Percentiles rank a stretch among this genome's conserved stretches.
Evolutionary conservation across 2,888 invertebrate species (phyloP).

Genomic region (Drosophila flavopinicola): DNA sequence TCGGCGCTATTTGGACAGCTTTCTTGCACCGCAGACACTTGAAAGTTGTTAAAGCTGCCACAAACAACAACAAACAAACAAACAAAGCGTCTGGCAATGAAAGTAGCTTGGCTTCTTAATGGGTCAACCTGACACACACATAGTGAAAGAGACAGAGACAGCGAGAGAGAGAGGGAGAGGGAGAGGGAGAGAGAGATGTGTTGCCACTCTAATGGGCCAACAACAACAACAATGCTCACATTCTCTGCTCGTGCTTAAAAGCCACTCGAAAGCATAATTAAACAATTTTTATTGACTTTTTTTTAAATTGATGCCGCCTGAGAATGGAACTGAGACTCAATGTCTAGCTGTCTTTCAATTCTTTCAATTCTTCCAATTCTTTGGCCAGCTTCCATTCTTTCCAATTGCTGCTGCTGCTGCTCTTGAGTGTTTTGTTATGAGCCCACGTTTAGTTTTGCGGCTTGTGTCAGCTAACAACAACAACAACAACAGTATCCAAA

Average conservation of each 20-base stretch:
- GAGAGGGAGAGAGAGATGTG: background rate
- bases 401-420: constrained; percentile 6
- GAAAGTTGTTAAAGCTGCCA: constrained; percentile 37
- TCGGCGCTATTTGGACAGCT: constrained; percentile 33
- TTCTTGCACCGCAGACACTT: constrained; percentile 36
- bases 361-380: background rate
- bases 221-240: constrained; percentile 67
- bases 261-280: constrained; percentile 76
- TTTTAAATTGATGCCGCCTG: constrained; percentile 66
- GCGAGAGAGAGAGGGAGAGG: background rate
- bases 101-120: constrained; percentile 60
- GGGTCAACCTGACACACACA: constrained; percentile 57
- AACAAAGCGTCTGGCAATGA: constrained; percentile 46
- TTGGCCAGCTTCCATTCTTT: constrained; percentile 39
- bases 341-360: constrained; percentile 40
- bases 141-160: constrained; percentile 6
- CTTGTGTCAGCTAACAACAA: constrained; percentile 32
- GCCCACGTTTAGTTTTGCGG: constrained; percentile 59
- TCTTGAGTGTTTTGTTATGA: constrained; percentile 51
- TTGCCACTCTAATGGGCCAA: constrained; percentile 62
- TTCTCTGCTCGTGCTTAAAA: constrained; percentile 71
- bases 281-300: constrained; percentile 78
- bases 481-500: constrained; percentile 30
- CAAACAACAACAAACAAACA: constrained; percentile 16
- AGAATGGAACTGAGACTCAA: background rate